Percentiles rank a stretch among this genome's conserved stretches.
Evolutionary conservation across 1,140 invertebrate species (phyloP).

Genomic region (Mercenaria mercenaria): DNA sequence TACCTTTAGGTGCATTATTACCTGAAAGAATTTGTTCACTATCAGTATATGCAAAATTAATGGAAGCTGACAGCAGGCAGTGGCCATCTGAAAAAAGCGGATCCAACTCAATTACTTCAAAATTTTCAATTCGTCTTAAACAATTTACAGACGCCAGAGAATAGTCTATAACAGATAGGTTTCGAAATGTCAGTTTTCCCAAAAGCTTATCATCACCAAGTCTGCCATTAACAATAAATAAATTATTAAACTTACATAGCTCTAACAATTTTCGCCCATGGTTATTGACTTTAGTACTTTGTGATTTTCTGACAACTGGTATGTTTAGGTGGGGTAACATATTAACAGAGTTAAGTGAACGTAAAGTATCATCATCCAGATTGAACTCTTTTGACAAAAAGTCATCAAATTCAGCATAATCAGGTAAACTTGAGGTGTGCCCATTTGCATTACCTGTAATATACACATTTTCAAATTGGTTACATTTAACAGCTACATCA

Average conservation of each 20-base stretch:
- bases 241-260: constrained; percentile 21
- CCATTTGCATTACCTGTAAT: too few species aligned
- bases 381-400: background rate
- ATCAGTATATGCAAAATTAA: background rate
- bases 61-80: background rate
- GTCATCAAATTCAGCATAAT: constrained; percentile 9
- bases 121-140: background rate
- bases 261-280: background rate
- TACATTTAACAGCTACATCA: too few species aligned
- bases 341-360: background rate
- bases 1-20: background rate
- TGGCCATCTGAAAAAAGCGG: background rate
- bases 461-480: too few species aligned
- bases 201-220: constrained; percentile 17
- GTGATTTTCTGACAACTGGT: background rate
- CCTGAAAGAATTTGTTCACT: background rate
- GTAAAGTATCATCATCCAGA: background rate
- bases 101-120: background rate
- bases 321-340: background rate
- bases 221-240: background rate
- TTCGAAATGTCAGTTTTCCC: background rate
- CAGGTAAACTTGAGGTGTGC: too few species aligned
- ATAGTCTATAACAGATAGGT: background rate
- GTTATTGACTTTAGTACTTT: background rate
- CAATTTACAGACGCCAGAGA: background rate